Base-by-base conservation (phyloP, 2,888 invertebrate genomes). In the Catonia carolina region DNA sequence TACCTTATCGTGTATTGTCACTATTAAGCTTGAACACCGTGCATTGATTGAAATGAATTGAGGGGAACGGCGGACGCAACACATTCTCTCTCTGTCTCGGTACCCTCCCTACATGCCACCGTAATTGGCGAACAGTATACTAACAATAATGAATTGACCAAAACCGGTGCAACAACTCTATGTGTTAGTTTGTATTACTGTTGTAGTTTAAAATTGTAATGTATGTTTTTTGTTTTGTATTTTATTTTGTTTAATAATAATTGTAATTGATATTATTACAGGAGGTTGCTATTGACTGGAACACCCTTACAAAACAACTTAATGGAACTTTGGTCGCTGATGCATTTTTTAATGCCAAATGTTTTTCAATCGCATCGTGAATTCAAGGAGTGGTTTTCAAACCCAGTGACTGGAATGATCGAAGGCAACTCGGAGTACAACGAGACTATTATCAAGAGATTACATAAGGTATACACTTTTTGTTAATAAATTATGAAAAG, bases 371-470 rank as follows among this genome's bases (percentile, higher is more conserved):
- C 94, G 50, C 94, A 98, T 76, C 81, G 89, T 53, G 95, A 97
- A 75, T 95, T 93, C 73, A 93, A 95, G 72, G 95, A 96, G 75
- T 98, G 98, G 98, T 99, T 99, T 78, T 91, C 92, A 58, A 93
- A 93, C 76, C 97, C 96, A 41, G 89, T 99, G 62, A 91, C 93
- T 20, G 93, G 91, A 59, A 94, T 95, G 93, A 90, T 94, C 62
- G 94, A 95, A 72, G 93, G 93, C 58, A 89, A 86, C 70, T 84
- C 86, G 61, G 93, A 93, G 71, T 92, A 91, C 73, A 93, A 93
- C 74, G 90, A 92, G 69, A 85, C 81, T 65, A 84, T 95, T 65
- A 91, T 95, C 63, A 84, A 86, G 71, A 79, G 92, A 65, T 77
- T 95, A 63, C 95, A 95, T 72, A 94, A 94, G 84, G 89, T 88